phyloP scores from a whole-genome alignment of 30 jellyfish, hydroid and myxozoan genomes.

The Aurelia sp. region DNA sequence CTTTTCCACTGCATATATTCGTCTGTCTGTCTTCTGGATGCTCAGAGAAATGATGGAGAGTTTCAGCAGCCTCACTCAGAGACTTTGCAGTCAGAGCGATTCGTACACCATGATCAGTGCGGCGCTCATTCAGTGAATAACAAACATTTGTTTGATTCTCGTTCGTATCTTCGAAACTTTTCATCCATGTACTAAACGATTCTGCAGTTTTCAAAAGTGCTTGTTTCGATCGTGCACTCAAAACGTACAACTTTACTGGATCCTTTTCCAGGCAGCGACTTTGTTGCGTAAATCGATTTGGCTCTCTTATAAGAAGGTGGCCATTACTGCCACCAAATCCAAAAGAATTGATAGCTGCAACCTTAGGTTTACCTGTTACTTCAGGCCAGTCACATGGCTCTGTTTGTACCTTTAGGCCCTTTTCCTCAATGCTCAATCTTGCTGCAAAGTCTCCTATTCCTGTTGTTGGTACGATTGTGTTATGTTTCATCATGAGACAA shows the following conservation, averaged over 20 bases:
- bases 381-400: slow-evolving; percentile 49
- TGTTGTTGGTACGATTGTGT: slow-evolving; percentile 44
- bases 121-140: slow-evolving; percentile 47
- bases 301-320: slow-evolving; percentile 49
- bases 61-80: slow-evolving; percentile 11
- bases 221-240: slow-evolving; percentile 57
- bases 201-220: slow-evolving; percentile 44
- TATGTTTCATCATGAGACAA: slow-evolving; percentile 58
- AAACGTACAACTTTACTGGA: slow-evolving; percentile 16
- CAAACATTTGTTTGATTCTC: slow-evolving; percentile 22
- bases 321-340: slow-evolving; percentile 82
- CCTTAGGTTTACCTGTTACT: background rate
- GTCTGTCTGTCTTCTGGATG: slow-evolving; percentile 14
- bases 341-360: slow-evolving; percentile 68
- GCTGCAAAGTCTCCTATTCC: slow-evolving; percentile 50
- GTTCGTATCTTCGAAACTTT: slow-evolving; percentile 25
- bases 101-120: slow-evolving; percentile 53
- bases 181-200: slow-evolving; percentile 49
- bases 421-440: slow-evolving; percentile 54
- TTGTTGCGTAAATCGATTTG: background rate
- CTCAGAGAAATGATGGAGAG: slow-evolving; percentile 11
- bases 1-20: slow-evolving; percentile 22
- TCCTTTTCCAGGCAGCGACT: background rate
- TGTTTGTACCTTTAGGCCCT: slow-evolving; percentile 38
- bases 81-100: slow-evolving; percentile 34